phyloP scores from a whole-genome alignment of 2,113 vertebrate genomes.

The Epinephelus fuscoguttatus region DNA sequence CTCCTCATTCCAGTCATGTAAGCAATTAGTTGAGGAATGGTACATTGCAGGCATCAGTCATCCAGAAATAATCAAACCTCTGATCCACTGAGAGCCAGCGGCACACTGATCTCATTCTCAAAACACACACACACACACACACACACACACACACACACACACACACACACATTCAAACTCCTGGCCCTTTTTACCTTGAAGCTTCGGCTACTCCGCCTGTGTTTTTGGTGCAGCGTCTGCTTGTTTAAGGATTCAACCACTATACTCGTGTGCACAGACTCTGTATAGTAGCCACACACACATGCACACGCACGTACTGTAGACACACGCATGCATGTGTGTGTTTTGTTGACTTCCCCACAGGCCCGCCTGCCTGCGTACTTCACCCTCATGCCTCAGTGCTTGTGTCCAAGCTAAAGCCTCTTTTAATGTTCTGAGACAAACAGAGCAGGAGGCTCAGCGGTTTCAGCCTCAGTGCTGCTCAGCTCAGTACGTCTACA shows the following conservation, averaged over 20 bases:
- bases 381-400: slow-evolving; percentile 34
- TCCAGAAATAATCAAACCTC: slow-evolving; percentile 65
- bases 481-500: neutral
- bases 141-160: neutral
- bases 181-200: slow-evolving; percentile 6
- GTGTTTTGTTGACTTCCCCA: slow-evolving; percentile 12
- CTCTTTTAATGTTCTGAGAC: slow-evolving; percentile 46
- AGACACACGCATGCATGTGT: neutral
- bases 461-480: slow-evolving; percentile 30
- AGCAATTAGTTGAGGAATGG: slow-evolving; percentile 68
- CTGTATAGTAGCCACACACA: neutral
- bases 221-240: slow-evolving; percentile 10
- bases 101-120: slow-evolving; percentile 32
- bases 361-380: neutral
- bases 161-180: neutral
- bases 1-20: slow-evolving; percentile 64
- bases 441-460: slow-evolving; percentile 36
- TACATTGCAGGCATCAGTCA: slow-evolving; percentile 56
- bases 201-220: neutral
- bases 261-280: neutral
- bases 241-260: neutral
- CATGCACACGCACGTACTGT: neutral
- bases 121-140: slow-evolving; percentile 20
- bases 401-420: slow-evolving; percentile 27
- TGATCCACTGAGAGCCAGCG: slow-evolving; percentile 40